Evolutionary conservation across 2,888 invertebrate species (phyloP).

Genomic region (Nephrotoma flavescens): DNA sequence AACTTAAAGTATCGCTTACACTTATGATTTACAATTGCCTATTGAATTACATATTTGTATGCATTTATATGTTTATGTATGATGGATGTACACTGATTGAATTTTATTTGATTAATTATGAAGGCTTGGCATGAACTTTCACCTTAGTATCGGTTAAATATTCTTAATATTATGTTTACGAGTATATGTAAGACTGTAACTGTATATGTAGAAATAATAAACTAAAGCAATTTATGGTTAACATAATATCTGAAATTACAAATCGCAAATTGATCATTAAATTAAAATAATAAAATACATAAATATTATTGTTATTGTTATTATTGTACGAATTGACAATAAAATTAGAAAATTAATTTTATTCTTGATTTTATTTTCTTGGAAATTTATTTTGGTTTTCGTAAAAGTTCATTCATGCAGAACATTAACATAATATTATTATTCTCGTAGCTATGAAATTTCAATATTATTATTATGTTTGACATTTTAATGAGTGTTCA

Average conservation of each 20-base stretch:
- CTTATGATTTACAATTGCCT: not conserved
- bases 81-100: not conserved
- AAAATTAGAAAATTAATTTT: not conserved
- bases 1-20: not conserved
- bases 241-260: not conserved
- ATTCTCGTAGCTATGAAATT: not conserved
- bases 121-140: not conserved
- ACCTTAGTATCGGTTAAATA: not conserved
- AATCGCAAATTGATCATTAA: not conserved
- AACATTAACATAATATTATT: not conserved
- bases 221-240: not conserved
- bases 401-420: not conserved
- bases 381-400: not conserved
- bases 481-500: not conserved
- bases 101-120: not conserved
- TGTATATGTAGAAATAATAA: not conserved
- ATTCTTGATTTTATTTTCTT: not conserved
- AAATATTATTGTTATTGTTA: not conserved
- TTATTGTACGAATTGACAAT: not conserved
- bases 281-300: not conserved
- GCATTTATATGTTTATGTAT: too few relatives aligned
- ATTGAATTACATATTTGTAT: not conserved
- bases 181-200: not conserved
- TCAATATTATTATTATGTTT: not conserved
- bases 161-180: not conserved